Base-by-base conservation (phyloP, 2,888 invertebrate genomes). In the Eupithecia inturbata region DNA sequence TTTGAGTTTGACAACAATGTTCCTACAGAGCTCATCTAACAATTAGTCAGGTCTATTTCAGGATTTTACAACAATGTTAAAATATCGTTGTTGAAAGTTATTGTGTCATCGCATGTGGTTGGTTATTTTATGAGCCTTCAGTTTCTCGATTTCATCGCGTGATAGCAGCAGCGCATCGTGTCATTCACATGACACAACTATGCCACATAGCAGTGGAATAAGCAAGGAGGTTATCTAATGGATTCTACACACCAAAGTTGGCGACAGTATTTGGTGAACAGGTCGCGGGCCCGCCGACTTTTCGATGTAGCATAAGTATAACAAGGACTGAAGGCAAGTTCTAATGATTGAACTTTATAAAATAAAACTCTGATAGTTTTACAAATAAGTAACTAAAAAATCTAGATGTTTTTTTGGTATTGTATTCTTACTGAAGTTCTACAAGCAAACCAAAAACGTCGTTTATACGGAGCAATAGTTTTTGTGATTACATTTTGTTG, bases 141-240 rank as follows among this genome's bases (percentile, higher is more conserved):
- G 57, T 66, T 68, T 67, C 36, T 67, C 53, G 69, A 72, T 72
- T 67, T 26, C 57, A 53, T 75, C 69, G 71, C 74, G 69, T 75
- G 75, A 36, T 71, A 62, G 62, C 57, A n/a, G 28, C 57, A 33
- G 33, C 36, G 68, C 49, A 36, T 57, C 69, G 53, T 69, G 66
- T 60, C 64, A 64, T 73, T 69, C 57, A 68, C 64, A n/a, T 68
- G 49, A 33, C 7, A n/a, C 31, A n/a, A 64, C 53, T 10, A 53
- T 22, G 53, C 53, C 14, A 57, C 57, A 10, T 53, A n/a, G 53
- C 53, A 22, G 57, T 57, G 57, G 26, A 57, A 26, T 53, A 53
- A 22, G 22, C 4, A 22, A 57, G 22, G 3, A 22, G 26, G 57
- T 57, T 26, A 53, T 53, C 3, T 22, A 53, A 53, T 57, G n/a